Evolutionary conservation across 2,888 invertebrate genomes (phyloP).

Genomic region (Drosophila demipolita): DNA sequence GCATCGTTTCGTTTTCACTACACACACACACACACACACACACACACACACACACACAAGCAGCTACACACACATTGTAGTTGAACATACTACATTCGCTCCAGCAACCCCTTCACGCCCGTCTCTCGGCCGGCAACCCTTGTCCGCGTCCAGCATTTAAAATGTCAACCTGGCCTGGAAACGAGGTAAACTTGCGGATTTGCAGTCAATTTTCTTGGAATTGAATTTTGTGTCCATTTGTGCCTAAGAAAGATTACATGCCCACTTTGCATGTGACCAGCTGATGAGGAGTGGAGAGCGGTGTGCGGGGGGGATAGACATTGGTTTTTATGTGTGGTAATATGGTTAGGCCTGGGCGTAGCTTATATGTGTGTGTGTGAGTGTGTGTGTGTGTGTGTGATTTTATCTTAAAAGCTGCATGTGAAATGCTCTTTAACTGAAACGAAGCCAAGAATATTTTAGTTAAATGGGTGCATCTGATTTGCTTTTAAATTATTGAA

Average conservation of each 20-base stretch:
- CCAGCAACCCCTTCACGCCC: background rate
- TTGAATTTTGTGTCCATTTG: slow-evolving; percentile 71
- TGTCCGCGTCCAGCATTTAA: slow-evolving; percentile 42
- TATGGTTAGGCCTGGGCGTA: slow-evolving; percentile 43
- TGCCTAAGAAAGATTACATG: slow-evolving; percentile 65
- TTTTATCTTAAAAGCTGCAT: slow-evolving; percentile 19
- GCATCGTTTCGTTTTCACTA: slow-evolving; percentile 74
- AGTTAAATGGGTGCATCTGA: background rate
- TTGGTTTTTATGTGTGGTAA: slow-evolving; percentile 50
- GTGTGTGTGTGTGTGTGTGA: slow-evolving; percentile 3
- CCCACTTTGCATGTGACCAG: slow-evolving; percentile 65
- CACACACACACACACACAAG: slow-evolving; percentile 4
- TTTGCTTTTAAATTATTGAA: background rate
- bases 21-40: slow-evolving; percentile 4
- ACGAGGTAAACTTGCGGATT: slow-evolving; percentile 51
- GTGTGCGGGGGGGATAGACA: slow-evolving; percentile 1
- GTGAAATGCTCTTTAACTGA: slow-evolving; percentile 29
- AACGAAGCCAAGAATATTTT: background rate
- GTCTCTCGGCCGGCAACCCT: slow-evolving; percentile 4
- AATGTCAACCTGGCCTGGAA: slow-evolving; percentile 60
- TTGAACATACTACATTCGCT: slow-evolving; percentile 13
- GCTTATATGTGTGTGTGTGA: slow-evolving; percentile 5
- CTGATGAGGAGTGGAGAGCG: background rate
- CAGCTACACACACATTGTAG: background rate
- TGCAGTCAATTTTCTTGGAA: slow-evolving; percentile 79